Evolutionary conservation across 2,797 vertebrate genomes (phyloP), one percentile per base, ranked within the genome.

Genomic region (Pempheris klunzingeri): DNA sequence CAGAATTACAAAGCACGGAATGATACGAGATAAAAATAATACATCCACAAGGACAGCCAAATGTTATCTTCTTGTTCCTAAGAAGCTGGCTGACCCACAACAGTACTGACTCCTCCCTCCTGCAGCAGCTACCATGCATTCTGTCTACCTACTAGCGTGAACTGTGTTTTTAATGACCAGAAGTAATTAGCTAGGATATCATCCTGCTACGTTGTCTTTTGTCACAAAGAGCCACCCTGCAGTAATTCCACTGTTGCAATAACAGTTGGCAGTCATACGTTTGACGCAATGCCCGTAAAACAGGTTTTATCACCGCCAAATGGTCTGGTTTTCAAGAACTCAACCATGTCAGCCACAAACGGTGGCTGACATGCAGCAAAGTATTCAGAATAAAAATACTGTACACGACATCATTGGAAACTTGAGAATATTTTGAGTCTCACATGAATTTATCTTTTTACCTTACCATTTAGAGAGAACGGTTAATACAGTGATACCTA

Each of bases 261-360:
- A 54, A 50, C 44, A 63, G 22, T 54, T 77, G 62, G 54, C 59
- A 66, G 53, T 17, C 43, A 65, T 32, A 57, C 43, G 49, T 47
- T 57, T 64, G 53, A 65, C 5, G 15, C 20, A 61, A 72, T 69
- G 52, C 53, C 54, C 63, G 47, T 46, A 39, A 66, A 69, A 69
- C 44, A 52, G 43, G 61, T 75, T 82, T 78, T 62, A 68, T 44
- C 13, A 41, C 20, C 1, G 2, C 46, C 44, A 60, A 78, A 62
- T 70, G 36, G n/a, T 50, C 36, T 50, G 41, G 22, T 58, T 69
- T 64, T 52, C 30, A 46, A 44, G 5, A 66, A 49, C 46, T 47
- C 7, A 73, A 57, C 30, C 2, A 17, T 24, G 32, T 12, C 43
- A 26, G 46, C 57, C 24, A 28, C n/a, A n/a, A n/a, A n/a, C n/a